phyloP scores from a whole-genome alignment of 2,888 invertebrate genomes.

The Mesopsocus fuscifrons region DNA sequence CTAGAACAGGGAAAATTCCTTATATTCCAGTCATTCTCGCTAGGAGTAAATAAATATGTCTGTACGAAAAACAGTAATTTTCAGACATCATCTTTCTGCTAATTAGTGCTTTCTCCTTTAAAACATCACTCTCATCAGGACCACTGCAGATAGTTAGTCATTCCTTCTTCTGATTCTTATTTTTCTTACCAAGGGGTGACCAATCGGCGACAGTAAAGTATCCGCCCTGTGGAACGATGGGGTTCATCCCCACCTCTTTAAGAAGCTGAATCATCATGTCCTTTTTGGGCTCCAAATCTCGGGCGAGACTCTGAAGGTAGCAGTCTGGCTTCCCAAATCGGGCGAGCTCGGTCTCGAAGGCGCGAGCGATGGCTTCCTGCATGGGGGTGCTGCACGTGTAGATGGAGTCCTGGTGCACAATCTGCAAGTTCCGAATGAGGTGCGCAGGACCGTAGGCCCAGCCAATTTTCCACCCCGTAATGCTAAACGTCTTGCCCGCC shows the following conservation, averaged over 20 bases:
- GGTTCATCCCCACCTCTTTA: conserved; percentile 63
- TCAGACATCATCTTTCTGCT: no score
- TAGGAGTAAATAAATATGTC: no score
- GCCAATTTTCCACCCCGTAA: conserved; percentile 93
- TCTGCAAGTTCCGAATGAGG: conserved; percentile 60
- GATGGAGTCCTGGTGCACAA: conserved; percentile 86
- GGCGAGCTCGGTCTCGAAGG: conserved; percentile 68
- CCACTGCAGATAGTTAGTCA: no score
- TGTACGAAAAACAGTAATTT: no score
- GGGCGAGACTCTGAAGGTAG: conserved; percentile 59
- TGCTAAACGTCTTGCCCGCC: conserved; percentile 94
- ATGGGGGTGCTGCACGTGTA: conserved; percentile 81
- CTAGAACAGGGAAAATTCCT: conserved; percentile 24
- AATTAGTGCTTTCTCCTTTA: no score
- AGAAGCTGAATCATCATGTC: conserved; percentile 60
- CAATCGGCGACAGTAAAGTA: conserved; percentile 96
- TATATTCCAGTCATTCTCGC: no score
- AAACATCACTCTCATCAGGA: no score
- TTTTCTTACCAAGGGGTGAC: conserved; percentile 47
- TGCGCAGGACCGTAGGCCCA: conserved; percentile 86
- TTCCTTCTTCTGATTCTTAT: no score
- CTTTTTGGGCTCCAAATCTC: conserved; percentile 55
- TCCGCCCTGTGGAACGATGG: conserved; percentile 87
- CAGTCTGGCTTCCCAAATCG: conserved; percentile 53
- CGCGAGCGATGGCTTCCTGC: conserved; percentile 83